These are phyloP conservation scores for Steinernema scapterisci DNA, from an alignment of 2,888 invertebrate genomes.

Conservation along the genomic window DNA sequence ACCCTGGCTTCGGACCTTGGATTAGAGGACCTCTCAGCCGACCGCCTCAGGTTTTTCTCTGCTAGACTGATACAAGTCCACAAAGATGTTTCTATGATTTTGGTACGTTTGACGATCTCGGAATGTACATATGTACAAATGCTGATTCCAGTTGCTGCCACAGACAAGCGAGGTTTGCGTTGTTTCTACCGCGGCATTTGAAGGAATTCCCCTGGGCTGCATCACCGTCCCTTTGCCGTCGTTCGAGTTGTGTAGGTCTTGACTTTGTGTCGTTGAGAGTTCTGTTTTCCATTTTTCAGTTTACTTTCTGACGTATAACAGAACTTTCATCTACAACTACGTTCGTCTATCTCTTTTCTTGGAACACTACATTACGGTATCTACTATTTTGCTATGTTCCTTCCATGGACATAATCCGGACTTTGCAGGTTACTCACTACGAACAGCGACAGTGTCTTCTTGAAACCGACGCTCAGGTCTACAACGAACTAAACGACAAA, in stretches of 20 bases:
- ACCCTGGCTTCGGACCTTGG: slow-evolving; percentile 58
- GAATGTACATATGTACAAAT: not conserved
- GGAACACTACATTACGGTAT: slow-evolving; percentile 75
- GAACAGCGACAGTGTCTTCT: slow-evolving; percentile 60
- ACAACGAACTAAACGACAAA: slow-evolving; percentile 54
- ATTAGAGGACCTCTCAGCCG: slow-evolving; percentile 70
- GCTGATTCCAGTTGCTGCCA: slow-evolving; percentile 51
- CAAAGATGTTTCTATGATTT: slow-evolving; percentile 85
- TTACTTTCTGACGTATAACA: slow-evolving; percentile 90
- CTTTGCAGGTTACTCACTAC: slow-evolving; percentile 54
- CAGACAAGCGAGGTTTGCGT: slow-evolving; percentile 77
- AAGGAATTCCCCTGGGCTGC: slow-evolving; percentile 73
- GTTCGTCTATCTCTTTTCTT: slow-evolving; percentile 88
- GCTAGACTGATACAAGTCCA: slow-evolving; percentile 90
- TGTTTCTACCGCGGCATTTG: slow-evolving; percentile 71
- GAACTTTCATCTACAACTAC: slow-evolving; percentile 85
- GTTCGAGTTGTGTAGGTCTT: slow-evolving; percentile 72
- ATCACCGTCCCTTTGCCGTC: slow-evolving; percentile 88
- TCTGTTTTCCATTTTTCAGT: slow-evolving; percentile 79
- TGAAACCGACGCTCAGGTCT: slow-evolving; percentile 58
- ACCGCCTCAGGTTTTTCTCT: slow-evolving; percentile 87
- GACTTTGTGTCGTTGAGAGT: too few species aligned
- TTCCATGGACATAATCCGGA: not conserved
- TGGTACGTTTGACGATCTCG: slow-evolving; percentile 73
- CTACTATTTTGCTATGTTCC: not conserved